These are phyloP conservation scores for Propithecus deckenii DNA, from an alignment of 2,797 vertebrate genomes.

Conservation along the genomic window DNA sequence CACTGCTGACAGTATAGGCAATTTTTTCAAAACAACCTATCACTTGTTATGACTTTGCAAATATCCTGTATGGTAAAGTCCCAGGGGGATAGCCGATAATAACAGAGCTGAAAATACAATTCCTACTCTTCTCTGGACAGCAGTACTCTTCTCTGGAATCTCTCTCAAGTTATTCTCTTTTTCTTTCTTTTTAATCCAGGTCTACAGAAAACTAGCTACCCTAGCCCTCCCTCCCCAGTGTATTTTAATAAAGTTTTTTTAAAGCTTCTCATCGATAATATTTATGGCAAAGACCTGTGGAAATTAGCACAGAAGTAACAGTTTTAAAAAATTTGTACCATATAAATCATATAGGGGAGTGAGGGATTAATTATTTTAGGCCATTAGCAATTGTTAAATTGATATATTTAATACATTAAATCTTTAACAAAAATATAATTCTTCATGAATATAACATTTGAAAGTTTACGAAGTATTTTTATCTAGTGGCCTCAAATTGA, in stretches of 20 bases:
- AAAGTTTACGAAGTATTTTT: conserved; percentile 3
- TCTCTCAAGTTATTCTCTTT: rapidly evolving
- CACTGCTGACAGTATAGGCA: not conserved
- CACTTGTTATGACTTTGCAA: conserved; percentile 51
- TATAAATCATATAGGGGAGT: not conserved
- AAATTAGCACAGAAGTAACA: conserved; percentile 18
- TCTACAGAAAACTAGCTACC: not conserved
- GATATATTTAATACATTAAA: not conserved
- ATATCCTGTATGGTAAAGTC: not conserved
- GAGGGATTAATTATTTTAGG: not conserved
- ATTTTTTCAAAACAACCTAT: not conserved
- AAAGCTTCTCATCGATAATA: not conserved
- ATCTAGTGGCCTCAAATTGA: not conserved
- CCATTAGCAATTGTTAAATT: not conserved
- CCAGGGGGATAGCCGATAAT: not conserved
- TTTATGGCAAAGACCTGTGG: not conserved
- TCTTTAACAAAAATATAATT: not conserved
- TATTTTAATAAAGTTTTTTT: conserved; percentile 43
- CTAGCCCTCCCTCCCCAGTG: not conserved
- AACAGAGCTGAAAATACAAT: not conserved
- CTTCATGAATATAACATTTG: not conserved
- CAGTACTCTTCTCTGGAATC: not conserved
- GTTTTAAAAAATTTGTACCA: not conserved
- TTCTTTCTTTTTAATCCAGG: not conserved
- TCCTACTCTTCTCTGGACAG: not conserved